Evolutionary conservation across 1,140 invertebrate genomes (phyloP).

Genomic region (Hycleus cichorii): DNA sequence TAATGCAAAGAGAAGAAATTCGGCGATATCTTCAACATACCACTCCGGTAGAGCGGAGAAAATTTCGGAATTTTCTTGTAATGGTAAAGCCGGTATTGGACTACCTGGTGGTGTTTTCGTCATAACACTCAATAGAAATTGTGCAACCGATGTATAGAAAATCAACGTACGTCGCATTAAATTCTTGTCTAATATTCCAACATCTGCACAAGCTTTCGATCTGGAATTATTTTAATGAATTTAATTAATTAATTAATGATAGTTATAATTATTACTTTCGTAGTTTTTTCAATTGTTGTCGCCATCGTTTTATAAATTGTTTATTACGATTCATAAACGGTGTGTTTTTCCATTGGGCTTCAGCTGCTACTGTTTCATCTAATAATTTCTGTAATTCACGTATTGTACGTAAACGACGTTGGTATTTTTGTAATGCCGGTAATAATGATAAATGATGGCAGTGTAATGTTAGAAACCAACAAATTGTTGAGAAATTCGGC

Average conservation of each 20-base stretch:
- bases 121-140: slow-evolving; percentile 63
- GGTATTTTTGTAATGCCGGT: slow-evolving; percentile 82
- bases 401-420: slow-evolving; percentile 70
- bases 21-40: slow-evolving; percentile 94
- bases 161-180: slow-evolving; percentile 70
- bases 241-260: not conserved
- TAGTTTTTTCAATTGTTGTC: slow-evolving; percentile 67
- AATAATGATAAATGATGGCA: slow-evolving; percentile 86
- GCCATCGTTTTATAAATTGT: slow-evolving; percentile 79
- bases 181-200: slow-evolving; percentile 74
- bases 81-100: slow-evolving; percentile 41
- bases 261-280: slow-evolving; percentile 43
- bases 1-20: slow-evolving; percentile 85
- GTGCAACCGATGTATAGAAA: slow-evolving; percentile 81
- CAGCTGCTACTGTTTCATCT: slow-evolving; percentile 74
- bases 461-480: slow-evolving; percentile 93
- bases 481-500: slow-evolving; percentile 89
- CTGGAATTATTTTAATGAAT: slow-evolving; percentile 38
- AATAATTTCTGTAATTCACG: slow-evolving; percentile 87
- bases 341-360: slow-evolving; percentile 75
- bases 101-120: slow-evolving; percentile 43
- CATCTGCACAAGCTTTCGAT: slow-evolving; percentile 82
- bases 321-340: slow-evolving; percentile 72
- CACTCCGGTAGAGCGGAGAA: slow-evolving; percentile 91
- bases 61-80: slow-evolving; percentile 56